phyloP scores from a whole-genome alignment of 1,140 invertebrate genomes.

The Maniola jurtina region DNA sequence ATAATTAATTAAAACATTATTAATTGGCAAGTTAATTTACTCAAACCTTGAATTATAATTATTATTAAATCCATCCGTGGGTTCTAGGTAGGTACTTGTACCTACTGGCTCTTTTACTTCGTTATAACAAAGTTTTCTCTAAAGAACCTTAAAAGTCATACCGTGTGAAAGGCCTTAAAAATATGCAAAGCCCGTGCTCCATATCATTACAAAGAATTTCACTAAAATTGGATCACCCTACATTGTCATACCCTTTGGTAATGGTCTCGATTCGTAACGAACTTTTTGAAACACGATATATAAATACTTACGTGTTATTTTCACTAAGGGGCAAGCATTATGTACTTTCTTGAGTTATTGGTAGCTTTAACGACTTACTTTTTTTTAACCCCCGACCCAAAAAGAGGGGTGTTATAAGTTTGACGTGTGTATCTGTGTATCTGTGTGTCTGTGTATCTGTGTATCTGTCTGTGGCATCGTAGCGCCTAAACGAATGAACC shows the following conservation, averaged over 20 bases:
- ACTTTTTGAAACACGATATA: conserved; percentile 75
- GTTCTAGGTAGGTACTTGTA: too few species aligned
- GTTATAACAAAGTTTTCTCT: neutral
- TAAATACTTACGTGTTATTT: conserved; percentile 58
- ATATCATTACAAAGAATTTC: conserved; percentile 67
- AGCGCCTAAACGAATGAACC: too few species aligned
- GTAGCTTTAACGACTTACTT: conserved; percentile 57
- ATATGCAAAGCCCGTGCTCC: conserved; percentile 66
- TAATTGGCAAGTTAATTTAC: too few species aligned
- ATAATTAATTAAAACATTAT: too few species aligned
- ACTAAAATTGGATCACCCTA: conserved; percentile 70
- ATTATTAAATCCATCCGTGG: too few species aligned
- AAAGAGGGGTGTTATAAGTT: too few species aligned
- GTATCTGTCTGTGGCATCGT: too few species aligned
- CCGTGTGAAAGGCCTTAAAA: neutral
- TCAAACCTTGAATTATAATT: too few species aligned
- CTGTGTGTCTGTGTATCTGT: too few species aligned
- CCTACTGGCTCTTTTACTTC: too few species aligned
- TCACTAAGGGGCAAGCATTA: conserved; percentile 53
- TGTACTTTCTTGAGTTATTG: conserved; percentile 55
- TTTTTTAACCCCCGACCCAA: too few species aligned
- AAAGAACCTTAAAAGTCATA: neutral
- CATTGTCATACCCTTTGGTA: conserved; percentile 69
- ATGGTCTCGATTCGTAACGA: conserved; percentile 73
- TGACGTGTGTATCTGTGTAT: too few species aligned